Conservation (phyloP, 2,797 vertebrate genomes). For the Phoxinus dragarum region DNA sequence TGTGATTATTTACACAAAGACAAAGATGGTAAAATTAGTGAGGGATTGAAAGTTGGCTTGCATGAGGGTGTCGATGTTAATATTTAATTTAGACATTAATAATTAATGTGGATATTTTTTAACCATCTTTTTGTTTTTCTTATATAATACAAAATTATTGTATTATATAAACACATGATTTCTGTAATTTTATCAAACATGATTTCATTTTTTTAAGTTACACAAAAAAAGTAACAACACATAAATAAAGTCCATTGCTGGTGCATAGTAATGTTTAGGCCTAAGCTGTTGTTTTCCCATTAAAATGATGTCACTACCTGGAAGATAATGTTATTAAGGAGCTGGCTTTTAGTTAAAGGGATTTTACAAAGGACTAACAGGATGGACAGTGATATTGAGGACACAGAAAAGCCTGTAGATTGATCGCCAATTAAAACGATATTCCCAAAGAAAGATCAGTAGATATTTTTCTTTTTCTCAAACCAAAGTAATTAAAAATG, state of each 20-base stretch:
- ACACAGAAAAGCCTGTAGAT: neutral
- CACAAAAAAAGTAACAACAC: neutral
- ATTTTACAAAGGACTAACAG: neutral
- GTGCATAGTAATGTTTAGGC: neutral
- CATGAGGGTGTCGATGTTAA: neutral
- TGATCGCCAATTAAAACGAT: neutral
- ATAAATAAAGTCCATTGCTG: neutral
- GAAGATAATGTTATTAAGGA: neutral
- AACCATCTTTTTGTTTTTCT: neutral
- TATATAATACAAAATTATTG: neutral
- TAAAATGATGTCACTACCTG: neutral
- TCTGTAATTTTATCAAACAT: neutral
- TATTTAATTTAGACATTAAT: neutral
- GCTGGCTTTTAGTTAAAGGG: neutral
- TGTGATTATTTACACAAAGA: neutral
- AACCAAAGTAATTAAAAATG: neutral
- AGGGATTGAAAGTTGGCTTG: neutral
- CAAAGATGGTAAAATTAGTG: neutral
- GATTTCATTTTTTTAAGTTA: neutral
- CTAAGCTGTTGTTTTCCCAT: neutral
- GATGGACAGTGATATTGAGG: neutral
- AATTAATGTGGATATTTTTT: slow-evolving; percentile 1
- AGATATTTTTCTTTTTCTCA: neutral
- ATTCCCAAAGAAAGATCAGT: neutral
- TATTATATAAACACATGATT: too few relatives aligned